Evolutionary conservation across 1,140 invertebrate species (phyloP).

Genomic region (Apolygus lucorum): DNA sequence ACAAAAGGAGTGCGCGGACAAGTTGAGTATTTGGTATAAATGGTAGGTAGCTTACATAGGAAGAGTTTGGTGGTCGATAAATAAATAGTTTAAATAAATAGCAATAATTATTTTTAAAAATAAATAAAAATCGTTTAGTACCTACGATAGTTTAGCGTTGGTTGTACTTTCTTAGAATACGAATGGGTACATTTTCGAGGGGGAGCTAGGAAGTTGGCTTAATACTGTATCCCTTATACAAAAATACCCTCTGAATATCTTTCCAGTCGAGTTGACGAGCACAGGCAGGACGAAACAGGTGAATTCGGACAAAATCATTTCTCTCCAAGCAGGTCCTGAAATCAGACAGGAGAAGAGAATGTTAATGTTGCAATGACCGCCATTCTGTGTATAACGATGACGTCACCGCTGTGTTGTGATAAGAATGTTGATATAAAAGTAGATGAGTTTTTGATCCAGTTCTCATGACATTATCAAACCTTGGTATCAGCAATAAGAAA

Average conservation of each 20-base stretch:
- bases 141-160: background rate
- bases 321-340: no score
- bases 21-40: background rate
- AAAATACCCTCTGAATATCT: background rate
- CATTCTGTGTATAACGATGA: no score
- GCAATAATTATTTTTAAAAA: background rate
- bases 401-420: no score
- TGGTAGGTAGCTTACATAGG: background rate
- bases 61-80: background rate
- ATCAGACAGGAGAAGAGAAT: no score
- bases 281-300: no score
- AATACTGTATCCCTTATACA: background rate
- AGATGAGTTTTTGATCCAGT: no score
- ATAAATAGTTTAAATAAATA: background rate
- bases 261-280: background rate
- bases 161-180: background rate
- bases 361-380: no score
- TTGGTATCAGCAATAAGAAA: no score
- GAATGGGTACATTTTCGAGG: background rate
- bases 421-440: no score
- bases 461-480: no score
- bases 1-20: background rate
- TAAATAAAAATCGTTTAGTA: background rate
- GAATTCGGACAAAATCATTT: no score
- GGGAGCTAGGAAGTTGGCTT: background rate